Evolutionary conservation across 2,888 invertebrate genomes (phyloP).

Genomic region (Ashinkailepas kermadecensis): DNA sequence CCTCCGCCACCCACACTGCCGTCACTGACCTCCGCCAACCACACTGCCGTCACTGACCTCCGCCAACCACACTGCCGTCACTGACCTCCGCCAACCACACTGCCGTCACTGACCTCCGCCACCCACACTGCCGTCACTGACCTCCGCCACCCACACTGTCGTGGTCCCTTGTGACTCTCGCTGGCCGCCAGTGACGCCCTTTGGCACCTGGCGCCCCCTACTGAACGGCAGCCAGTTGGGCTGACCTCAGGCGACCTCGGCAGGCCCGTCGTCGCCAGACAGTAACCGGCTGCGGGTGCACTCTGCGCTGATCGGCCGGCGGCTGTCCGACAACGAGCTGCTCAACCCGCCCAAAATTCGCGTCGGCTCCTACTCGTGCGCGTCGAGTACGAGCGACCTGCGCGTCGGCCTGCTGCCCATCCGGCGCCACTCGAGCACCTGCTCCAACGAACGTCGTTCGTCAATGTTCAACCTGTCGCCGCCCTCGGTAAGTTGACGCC

Average conservation of each 20-base stretch:
- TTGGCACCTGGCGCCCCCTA: constrained; percentile 60
- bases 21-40: no score
- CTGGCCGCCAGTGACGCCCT: no score
- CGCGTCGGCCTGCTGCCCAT: constrained; percentile 61
- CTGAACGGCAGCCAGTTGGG: constrained; percentile 72
- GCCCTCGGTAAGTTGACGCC: constrained; percentile 61
- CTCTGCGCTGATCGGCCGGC: constrained; percentile 71
- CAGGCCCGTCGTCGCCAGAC: constrained; percentile 66
- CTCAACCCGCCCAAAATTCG: constrained; percentile 79
- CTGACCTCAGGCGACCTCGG: constrained; percentile 53
- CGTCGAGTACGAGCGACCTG: constrained; percentile 57
- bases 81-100: no score
- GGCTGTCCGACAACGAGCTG: constrained; percentile 83
- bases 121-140: no score
- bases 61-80: no score
- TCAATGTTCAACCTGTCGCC: constrained; percentile 67
- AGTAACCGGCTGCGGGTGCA: constrained; percentile 79
- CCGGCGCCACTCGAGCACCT: constrained; percentile 82
- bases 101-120: no score
- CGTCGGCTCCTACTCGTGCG: constrained; percentile 72
- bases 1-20: no score
- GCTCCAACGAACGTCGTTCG: constrained; percentile 61
- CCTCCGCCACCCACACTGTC: no score
- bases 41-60: no score
- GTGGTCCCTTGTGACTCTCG: no score